These are phyloP conservation scores for Therioaphis trifolii DNA, from an alignment of 2,888 invertebrate species.

Conservation along the genomic window DNA sequence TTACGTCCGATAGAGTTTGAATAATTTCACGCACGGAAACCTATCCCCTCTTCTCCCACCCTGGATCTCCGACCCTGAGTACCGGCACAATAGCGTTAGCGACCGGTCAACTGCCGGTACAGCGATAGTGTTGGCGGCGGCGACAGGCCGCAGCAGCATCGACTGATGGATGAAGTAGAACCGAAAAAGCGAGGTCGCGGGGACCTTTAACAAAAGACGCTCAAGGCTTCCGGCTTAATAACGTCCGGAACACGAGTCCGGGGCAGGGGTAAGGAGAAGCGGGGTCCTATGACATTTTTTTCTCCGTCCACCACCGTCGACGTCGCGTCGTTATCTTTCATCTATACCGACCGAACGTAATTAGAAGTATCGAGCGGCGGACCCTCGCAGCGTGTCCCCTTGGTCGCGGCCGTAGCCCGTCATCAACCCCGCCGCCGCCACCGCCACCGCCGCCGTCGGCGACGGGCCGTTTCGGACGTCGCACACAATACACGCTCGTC, in stretches of 20 bases:
- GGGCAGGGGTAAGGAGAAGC: not conserved
- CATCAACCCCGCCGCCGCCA: too few species aligned
- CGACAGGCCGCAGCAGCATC: too few species aligned
- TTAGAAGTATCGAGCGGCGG: conserved; percentile 38
- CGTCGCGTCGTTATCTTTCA: conserved; percentile 6
- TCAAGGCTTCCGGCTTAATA: not conserved
- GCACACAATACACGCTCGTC: too few species aligned
- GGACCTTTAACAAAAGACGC: not conserved
- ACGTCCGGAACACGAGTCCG: not conserved
- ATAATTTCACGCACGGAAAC: too few species aligned
- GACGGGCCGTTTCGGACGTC: not conserved
- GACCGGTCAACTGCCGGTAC: not conserved
- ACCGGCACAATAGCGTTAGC: not conserved
- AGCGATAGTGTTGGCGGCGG: too few species aligned
- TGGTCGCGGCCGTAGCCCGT: not conserved
- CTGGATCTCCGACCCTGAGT: too few species aligned
- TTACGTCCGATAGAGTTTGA: too few species aligned
- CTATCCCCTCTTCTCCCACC: too few species aligned
- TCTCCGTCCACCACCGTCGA: not conserved
- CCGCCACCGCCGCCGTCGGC: not conserved
- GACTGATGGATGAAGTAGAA: too few species aligned
- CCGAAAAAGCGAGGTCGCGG: too few species aligned
- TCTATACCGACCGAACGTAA: not conserved
- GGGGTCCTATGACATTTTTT: not conserved
- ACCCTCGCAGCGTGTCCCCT: not conserved